These are phyloP conservation scores for Habrosyne pyritoides DNA, from an alignment of 2,888 invertebrate genomes.

Conservation along the genomic window DNA sequence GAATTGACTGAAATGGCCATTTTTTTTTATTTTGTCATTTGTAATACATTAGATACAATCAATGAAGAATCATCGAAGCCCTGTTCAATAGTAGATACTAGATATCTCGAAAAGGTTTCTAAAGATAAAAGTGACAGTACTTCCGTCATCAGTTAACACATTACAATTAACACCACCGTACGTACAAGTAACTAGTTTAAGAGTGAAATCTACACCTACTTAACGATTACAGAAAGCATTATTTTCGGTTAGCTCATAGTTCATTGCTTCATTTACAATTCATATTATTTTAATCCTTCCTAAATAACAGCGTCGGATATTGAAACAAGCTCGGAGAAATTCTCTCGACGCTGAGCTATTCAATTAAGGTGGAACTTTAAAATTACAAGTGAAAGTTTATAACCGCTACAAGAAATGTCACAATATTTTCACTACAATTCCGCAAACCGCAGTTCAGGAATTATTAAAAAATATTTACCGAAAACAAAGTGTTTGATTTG, in stretches of 20 bases:
- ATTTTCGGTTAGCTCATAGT: slow-evolving; percentile 6
- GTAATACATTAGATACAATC: no score
- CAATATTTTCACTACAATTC: slow-evolving; percentile 22
- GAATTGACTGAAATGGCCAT: no score
- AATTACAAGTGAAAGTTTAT: slow-evolving; percentile 33
- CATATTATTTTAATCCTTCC: neutral
- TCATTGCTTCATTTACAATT: neutral
- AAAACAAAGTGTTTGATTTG: neutral
- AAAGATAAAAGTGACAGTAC: slow-evolving; percentile 35
- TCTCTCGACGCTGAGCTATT: slow-evolving; percentile 12
- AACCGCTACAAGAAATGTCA: slow-evolving; percentile 18
- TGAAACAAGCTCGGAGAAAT: slow-evolving; percentile 15
- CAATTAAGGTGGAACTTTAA: slow-evolving; percentile 23
- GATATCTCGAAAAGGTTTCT: slow-evolving; percentile 15
- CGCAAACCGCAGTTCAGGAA: slow-evolving; percentile 2
- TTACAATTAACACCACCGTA: slow-evolving; percentile 25
- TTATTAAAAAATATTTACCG: neutral
- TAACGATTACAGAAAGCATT: slow-evolving; percentile 3
- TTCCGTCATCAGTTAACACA: slow-evolving; percentile 17
- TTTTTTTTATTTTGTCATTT: no score
- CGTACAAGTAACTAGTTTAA: slow-evolving; percentile 14
- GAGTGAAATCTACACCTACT: slow-evolving; percentile 19
- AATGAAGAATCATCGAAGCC: no score
- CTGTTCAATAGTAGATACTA: no score
- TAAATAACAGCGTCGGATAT: neutral